These are phyloP conservation scores for Oplegnathus fasciatus DNA, from an alignment of 2,113 vertebrate species.

Conservation along the genomic window DNA sequence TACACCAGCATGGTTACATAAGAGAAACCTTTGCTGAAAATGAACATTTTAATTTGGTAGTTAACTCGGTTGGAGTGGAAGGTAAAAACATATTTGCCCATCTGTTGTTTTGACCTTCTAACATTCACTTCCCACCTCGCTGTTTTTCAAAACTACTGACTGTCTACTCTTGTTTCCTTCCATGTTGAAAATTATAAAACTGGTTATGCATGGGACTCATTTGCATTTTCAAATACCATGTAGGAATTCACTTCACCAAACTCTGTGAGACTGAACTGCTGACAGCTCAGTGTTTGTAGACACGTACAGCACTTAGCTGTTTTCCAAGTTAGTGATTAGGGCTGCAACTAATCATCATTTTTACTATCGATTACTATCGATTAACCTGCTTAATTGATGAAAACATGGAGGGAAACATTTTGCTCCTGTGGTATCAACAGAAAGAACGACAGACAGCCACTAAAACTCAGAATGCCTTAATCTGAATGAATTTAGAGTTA, in stretches of 20 bases:
- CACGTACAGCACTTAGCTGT: no score
- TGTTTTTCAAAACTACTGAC: background rate
- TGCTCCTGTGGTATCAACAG: no score
- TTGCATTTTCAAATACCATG: background rate
- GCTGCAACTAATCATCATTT: no score
- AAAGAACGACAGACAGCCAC: no score
- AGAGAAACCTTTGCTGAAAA: background rate
- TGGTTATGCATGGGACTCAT: background rate
- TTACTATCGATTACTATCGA: no score
- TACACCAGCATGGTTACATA: background rate
- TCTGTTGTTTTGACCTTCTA: background rate
- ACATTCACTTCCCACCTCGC: no score
- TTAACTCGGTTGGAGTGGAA: background rate
- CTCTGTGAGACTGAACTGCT: background rate
- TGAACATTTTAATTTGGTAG: background rate
- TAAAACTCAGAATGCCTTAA: no score
- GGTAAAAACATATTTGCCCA: background rate
- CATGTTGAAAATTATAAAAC: background rate
- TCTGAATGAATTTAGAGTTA: no score
- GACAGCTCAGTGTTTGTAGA: background rate
- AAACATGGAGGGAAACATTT: no score
- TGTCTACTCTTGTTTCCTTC: background rate
- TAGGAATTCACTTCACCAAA: background rate
- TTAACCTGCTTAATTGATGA: no score
- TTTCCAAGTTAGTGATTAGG: no score